Percentiles rank a stretch among this genome's conserved stretches.
These are phyloP conservation scores for Hymenopus coronatus DNA, from an alignment of 2,888 invertebrate species.

Conservation along the genomic window DNA sequence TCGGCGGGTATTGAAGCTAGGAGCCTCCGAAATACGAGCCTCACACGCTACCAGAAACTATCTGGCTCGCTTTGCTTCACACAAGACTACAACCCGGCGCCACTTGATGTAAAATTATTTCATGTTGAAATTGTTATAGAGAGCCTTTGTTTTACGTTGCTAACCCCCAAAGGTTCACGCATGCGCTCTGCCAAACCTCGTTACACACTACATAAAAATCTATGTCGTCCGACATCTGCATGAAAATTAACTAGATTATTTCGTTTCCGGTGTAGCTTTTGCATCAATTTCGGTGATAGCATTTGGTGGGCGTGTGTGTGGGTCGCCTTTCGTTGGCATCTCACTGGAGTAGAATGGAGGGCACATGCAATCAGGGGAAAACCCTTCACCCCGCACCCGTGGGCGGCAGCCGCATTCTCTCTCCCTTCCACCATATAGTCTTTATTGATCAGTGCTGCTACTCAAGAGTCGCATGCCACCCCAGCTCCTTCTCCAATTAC, in stretches of 20 bases:
- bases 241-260: not conserved
- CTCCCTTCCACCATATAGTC: not conserved
- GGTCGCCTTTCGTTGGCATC: not conserved
- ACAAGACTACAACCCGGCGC: no score
- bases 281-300: slow-evolving; percentile 4
- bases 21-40: no score
- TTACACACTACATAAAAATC: not conserved
- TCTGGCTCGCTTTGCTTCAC: no score
- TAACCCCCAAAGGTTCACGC: not conserved
- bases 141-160: not conserved
- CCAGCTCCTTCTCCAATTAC: not conserved
- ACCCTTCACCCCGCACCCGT: not conserved
- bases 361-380: not conserved
- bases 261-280: not conserved
- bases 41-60: no score
- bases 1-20: no score
- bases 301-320: not conserved
- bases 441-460: slow-evolving; percentile 13
- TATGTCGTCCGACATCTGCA: not conserved
- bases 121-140: not conserved
- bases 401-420: slow-evolving; percentile 9
- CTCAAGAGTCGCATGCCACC: slow-evolving; percentile 4
- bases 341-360: not conserved
- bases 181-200: not conserved
- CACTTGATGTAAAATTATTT: no score